These are phyloP conservation scores for Harpalus rufipes DNA, from an alignment of 2,888 invertebrate genomes.

Conservation along the genomic window DNA sequence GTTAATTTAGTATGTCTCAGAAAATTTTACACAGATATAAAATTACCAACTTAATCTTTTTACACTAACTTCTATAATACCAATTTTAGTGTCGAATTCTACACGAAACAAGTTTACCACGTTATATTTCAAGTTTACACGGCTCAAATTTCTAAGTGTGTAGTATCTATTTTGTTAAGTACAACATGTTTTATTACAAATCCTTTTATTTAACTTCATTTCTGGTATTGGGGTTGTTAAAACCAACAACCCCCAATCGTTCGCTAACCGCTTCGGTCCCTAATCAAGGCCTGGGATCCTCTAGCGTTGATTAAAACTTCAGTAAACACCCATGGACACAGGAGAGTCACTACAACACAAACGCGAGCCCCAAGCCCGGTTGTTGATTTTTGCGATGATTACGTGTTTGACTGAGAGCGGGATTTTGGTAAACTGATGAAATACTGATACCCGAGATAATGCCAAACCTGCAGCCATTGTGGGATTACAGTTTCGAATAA, in stretches of 20 bases:
- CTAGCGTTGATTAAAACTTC: slow-evolving; percentile 45
- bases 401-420: slow-evolving; percentile 29
- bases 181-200: no score
- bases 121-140: no score
- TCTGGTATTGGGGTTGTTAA: background rate
- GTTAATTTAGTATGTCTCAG: no score
- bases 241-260: background rate
- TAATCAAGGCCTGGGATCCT: background rate
- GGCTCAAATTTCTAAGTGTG: no score
- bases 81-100: no score
- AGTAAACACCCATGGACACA: slow-evolving; percentile 1
- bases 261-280: background rate
- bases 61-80: no score
- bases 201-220: background rate
- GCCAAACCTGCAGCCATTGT: slow-evolving; percentile 6
- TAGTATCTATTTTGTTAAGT: no score
- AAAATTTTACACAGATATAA: no score
- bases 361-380: background rate
- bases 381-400: slow-evolving; percentile 50
- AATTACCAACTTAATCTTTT: no score
- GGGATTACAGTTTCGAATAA: background rate
- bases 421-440: slow-evolving; percentile 55
- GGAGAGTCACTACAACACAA: background rate
- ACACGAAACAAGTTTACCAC: no score
- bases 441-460: slow-evolving; percentile 47